Conservation (phyloP, 1,140 invertebrate genomes). For the Glossosoma conforme region DNA sequence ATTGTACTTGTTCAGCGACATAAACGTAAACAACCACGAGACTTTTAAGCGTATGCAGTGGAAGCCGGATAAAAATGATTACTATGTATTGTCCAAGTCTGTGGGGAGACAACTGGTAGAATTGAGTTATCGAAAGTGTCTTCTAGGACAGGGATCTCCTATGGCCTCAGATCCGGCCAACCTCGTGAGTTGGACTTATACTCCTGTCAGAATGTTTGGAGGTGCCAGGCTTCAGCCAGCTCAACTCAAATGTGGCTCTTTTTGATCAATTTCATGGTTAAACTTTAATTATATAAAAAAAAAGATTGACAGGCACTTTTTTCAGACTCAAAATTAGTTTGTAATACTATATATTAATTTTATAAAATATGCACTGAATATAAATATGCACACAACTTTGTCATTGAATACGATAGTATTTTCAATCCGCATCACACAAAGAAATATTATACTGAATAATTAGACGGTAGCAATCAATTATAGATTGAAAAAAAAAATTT, state of each 20-base stretch:
- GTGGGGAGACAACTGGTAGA: slow-evolving; percentile 47
- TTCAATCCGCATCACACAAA: no score
- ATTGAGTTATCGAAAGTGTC: slow-evolving; percentile 43
- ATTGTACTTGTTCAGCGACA: slow-evolving; percentile 8
- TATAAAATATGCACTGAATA: no score
- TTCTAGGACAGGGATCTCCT: slow-evolving; percentile 49
- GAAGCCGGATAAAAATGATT: background rate
- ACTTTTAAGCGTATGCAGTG: slow-evolving; percentile 5
- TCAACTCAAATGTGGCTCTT: slow-evolving; percentile 42
- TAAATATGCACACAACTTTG: no score
- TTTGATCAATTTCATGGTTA: slow-evolving; percentile 28
- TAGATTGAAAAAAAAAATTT: no score
- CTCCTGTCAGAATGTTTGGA: slow-evolving; percentile 52
- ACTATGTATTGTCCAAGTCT: slow-evolving; percentile 25
- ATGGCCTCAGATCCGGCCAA: slow-evolving; percentile 40
- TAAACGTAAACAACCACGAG: slow-evolving; percentile 16
- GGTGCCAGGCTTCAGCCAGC: slow-evolving; percentile 52
- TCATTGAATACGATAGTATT: no score
- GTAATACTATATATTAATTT: background rate
- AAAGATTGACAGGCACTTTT: background rate
- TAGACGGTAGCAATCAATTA: no score
- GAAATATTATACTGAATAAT: no score
- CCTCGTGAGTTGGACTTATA: slow-evolving; percentile 53
- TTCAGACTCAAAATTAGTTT: background rate
- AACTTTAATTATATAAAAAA: background rate